Conservation (phyloP, 2,888 invertebrate species). For the Siphlonurus alternatus region DNA sequence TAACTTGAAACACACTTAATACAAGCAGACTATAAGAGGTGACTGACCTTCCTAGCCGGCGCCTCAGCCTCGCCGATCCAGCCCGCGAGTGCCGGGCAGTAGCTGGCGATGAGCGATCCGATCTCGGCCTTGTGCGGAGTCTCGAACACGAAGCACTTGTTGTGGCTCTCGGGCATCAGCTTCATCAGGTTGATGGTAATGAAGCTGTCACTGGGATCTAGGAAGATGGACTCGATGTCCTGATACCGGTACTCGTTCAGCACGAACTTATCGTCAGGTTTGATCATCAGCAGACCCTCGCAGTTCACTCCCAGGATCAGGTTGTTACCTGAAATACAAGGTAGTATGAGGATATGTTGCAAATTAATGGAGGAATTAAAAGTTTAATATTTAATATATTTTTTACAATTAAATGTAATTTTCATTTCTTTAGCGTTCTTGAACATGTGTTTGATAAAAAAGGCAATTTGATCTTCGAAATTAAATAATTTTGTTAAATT, state of each 20-base stretch:
- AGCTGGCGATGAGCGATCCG: conserved; percentile 80
- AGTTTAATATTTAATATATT: conserved; percentile 7
- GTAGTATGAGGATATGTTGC: no score
- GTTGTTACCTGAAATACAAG: conserved; percentile 27
- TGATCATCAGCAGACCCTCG: conserved; percentile 79
- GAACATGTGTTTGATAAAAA: no score
- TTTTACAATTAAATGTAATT: not conserved
- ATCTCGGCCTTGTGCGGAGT: conserved; percentile 81
- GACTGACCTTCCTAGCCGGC: conserved; percentile 38
- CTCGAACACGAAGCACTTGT: conserved; percentile 86
- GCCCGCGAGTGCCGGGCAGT: conserved; percentile 68
- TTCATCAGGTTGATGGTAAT: conserved; percentile 76
- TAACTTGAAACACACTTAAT: no score
- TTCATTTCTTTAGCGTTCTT: not conserved
- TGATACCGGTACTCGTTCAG: conserved; percentile 79
- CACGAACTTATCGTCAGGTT: conserved; percentile 81
- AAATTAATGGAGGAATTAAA: conserved; percentile 7
- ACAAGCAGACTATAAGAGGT: not conserved
- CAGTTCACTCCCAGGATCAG: conserved; percentile 71
- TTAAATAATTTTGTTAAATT: no score
- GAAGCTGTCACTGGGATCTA: conserved; percentile 84
- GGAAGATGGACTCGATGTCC: conserved; percentile 77
- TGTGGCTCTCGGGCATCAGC: conserved; percentile 43
- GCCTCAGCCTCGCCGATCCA: conserved; percentile 62
- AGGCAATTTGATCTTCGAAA: no score